Percentiles rank a stretch among this genome's conserved stretches.
These are phyloP conservation scores for Callosobruchus maculatus DNA, from an alignment of 2,888 invertebrate genomes.

Conservation along the genomic window DNA sequence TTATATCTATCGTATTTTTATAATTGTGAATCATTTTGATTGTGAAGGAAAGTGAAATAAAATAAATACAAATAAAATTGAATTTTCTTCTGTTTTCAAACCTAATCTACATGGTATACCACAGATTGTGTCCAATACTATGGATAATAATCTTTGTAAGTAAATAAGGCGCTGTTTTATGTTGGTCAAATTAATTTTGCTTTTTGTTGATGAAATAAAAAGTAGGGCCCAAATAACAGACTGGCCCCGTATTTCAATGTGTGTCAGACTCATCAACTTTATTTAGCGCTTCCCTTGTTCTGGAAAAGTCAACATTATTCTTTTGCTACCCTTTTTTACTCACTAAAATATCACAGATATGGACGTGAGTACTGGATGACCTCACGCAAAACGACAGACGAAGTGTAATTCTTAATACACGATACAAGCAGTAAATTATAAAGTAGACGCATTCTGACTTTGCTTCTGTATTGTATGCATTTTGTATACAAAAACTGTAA, in stretches of 20 bases:
- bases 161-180: too few relatives aligned
- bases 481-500: not conserved
- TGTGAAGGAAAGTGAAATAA: too few relatives aligned
- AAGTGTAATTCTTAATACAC: constrained; percentile 43
- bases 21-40: too few relatives aligned
- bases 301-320: constrained; percentile 49
- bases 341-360: constrained; percentile 51
- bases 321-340: constrained; percentile 46
- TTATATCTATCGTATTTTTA: too few relatives aligned
- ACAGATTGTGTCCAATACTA: too few relatives aligned
- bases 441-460: constrained; percentile 37
- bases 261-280: constrained; percentile 14
- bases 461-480: too few relatives aligned
- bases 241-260: not conserved
- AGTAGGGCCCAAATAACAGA: not conserved
- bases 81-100: too few relatives aligned
- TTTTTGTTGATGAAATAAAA: too few relatives aligned
- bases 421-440: constrained; percentile 42
- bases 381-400: constrained; percentile 42
- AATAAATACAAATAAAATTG: too few relatives aligned
- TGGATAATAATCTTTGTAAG: too few relatives aligned
- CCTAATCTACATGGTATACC: too few relatives aligned
- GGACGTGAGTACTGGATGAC: constrained; percentile 39
- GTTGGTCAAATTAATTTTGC: too few relatives aligned
- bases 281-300: constrained; percentile 45